phyloP scores from a whole-genome alignment of 35 echinoderm and acorn worm genomes.

The Holothuria glaberrima region DNA sequence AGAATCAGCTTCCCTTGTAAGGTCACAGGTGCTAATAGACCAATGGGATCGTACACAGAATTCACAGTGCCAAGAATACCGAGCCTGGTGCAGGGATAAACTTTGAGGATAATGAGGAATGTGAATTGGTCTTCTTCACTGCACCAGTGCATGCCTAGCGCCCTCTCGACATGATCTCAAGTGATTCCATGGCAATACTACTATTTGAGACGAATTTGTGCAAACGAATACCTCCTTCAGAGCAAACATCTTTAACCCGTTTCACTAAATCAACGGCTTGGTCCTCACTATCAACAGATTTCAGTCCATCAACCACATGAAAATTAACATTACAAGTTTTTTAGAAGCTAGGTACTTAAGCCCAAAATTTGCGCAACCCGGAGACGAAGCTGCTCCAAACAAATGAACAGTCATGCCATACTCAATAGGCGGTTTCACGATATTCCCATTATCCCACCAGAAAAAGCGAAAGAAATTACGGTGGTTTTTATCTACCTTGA shows the following conservation, averaged over 20 bases:
- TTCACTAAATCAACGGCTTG: constrained; percentile 36
- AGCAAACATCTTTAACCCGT: constrained; percentile 3
- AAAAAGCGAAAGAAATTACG: constrained; percentile 57
- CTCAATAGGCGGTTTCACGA: constrained; percentile 28
- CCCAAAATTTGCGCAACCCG: constrained; percentile 53
- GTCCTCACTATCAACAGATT: constrained; percentile 29
- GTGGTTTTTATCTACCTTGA: constrained; percentile 46
- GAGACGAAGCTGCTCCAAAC: constrained; percentile 61
- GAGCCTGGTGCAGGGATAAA: constrained; percentile 50
- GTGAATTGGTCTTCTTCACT: constrained; percentile 63
- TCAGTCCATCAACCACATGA: constrained; percentile 69
- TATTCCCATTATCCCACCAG: constrained; percentile 49
- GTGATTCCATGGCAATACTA: constrained; percentile 38
- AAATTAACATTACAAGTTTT: constrained; percentile 39
- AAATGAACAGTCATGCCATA: constrained; percentile 67
- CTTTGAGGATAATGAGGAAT: constrained; percentile 60
- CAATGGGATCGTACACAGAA: constrained; percentile 58
- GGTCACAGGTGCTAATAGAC: constrained; percentile 59
- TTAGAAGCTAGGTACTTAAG: constrained; percentile 40
- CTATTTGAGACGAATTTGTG: constrained; percentile 62
- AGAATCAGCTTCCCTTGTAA: constrained; percentile 42
- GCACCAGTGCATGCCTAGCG: constrained; percentile 64
- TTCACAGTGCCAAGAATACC: constrained; percentile 59
- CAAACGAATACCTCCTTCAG: constrained; percentile 46
- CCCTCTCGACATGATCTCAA: constrained; percentile 68